phyloP scores from a whole-genome alignment of 2,113 vertebrate genomes.

The Canis aureus region DNA sequence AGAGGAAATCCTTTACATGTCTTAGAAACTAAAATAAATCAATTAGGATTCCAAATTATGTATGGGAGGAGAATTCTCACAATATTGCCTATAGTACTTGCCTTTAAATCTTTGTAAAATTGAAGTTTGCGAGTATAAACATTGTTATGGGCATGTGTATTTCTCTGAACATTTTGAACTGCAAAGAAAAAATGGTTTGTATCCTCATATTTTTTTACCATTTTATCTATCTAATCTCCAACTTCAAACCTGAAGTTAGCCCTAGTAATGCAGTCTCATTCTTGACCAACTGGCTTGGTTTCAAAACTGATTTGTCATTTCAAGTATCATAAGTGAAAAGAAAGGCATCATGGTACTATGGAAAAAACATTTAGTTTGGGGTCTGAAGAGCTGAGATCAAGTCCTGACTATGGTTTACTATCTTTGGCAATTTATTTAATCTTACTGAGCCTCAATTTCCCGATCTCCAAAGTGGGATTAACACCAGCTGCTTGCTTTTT shows the following conservation, averaged over 20 bases:
- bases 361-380: not conserved
- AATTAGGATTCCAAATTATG: slow-evolving; percentile 24
- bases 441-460: slow-evolving; percentile 32
- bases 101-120: slow-evolving; percentile 7
- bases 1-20: slow-evolving; percentile 78
- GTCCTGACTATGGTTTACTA: slow-evolving; percentile 37
- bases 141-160: not conserved
- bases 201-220: not conserved
- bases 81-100: not conserved
- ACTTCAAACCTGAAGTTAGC: not conserved
- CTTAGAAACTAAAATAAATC: slow-evolving; percentile 74
- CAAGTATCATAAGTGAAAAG: slow-evolving; percentile 5
- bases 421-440: slow-evolving; percentile 54
- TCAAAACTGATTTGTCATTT: slow-evolving; percentile 7
- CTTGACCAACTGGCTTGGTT: not conserved
- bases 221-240: slow-evolving; percentile 41
- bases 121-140: not conserved
- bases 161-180: slow-evolving; percentile 44
- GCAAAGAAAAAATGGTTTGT: not conserved
- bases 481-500: not conserved
- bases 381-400: not conserved
- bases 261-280: not conserved
- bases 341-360: not conserved
- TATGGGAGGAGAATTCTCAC: slow-evolving; percentile 24
- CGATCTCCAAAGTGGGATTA: slow-evolving; percentile 52